Base-by-base conservation (phyloP, 2,797 vertebrate genomes). In the Vireo griseus region DNA sequence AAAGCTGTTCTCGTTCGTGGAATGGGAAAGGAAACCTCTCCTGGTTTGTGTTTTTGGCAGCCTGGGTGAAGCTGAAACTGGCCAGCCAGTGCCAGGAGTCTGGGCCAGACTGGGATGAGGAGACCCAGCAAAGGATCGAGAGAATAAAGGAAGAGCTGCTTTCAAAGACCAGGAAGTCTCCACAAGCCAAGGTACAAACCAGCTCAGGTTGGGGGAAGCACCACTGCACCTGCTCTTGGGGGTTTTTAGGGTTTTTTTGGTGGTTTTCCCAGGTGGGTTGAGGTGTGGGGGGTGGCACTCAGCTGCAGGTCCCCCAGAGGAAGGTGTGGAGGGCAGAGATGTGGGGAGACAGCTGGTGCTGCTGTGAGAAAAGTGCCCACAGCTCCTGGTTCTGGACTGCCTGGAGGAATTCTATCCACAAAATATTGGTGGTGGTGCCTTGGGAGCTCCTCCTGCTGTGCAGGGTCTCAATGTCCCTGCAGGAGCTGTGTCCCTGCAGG, bases 131-230 rank as follows among this genome's bases (percentile, higher is more conserved):
- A 59, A 97, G 98, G 91, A 98, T 99, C 18, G 98, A 99, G 93
- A 98, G 98, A 77, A 98, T 99, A 62, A 99, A 99, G 97, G 97
- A 95, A 63, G 98, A 99, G 62, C 98, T 99, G 57, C 97, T 98
- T 48, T 89, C 94, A 9, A 73, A 67, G 15, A 66, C 94, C 59
- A 97, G 84, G 86, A 87, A 58, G 33, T 37, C 88, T 6, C 40
- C 17, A 5, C 21, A 15, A 28, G 33, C 82, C 71, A 91, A 98
- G 98, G 98, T 98, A 97, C 61, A 24, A 15, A 54, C 9, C 37
- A n/a, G 9, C 62, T 55, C 42, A 33, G 29, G 6, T 0, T 5
- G 42, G 22, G 21, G 54, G 13, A 40, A 22, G 52, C 9, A 18
- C 20, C 42, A 5, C 48, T 51, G 45, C 33, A 5, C 11, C 2